Conservation (phyloP, 2,888 invertebrate species). For the Drosophila pullipes region DNA sequence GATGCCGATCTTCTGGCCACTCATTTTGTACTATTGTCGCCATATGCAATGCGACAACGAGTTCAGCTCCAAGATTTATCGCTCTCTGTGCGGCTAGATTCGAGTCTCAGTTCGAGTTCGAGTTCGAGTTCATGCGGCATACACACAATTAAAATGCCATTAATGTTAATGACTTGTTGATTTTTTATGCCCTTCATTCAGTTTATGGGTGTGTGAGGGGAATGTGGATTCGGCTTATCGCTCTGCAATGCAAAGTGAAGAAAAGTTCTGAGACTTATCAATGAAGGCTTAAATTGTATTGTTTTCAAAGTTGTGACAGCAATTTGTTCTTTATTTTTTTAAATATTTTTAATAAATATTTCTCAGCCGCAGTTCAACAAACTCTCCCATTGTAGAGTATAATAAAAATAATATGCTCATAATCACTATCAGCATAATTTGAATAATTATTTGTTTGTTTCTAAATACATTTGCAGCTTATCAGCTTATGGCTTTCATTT, state of each 20-base stretch:
- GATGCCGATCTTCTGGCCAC: conserved; percentile 90
- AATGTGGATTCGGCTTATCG: conserved; percentile 27
- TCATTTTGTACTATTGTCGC: conserved; percentile 73
- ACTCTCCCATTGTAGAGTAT: neutral
- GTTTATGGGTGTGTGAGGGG: neutral
- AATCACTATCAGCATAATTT: conserved; percentile 11
- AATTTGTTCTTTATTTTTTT: neutral
- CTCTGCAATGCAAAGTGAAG: conserved; percentile 4
- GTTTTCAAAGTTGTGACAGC: neutral
- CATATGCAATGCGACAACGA: conserved; percentile 8
- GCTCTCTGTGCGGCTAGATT: conserved; percentile 16
- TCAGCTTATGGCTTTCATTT: conserved; percentile 13
- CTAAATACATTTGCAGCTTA: conserved; percentile 5
- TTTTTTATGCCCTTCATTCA: conserved; percentile 18
- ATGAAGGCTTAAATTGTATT: neutral
- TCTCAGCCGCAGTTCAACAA: too few species aligned
- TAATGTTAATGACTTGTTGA: conserved; percentile 67
- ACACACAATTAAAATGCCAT: conserved; percentile 59
- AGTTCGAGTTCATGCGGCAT: conserved; percentile 58
- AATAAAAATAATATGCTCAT: neutral
- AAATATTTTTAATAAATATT: neutral
- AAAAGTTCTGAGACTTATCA: neutral
- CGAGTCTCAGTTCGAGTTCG: conserved; percentile 19
- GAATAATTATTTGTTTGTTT: neutral
- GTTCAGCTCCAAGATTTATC: conserved; percentile 64